These are phyloP conservation scores for Oncorhynchus tshawytscha DNA, from an alignment of 2,113 vertebrate species.

Conservation along the genomic window DNA sequence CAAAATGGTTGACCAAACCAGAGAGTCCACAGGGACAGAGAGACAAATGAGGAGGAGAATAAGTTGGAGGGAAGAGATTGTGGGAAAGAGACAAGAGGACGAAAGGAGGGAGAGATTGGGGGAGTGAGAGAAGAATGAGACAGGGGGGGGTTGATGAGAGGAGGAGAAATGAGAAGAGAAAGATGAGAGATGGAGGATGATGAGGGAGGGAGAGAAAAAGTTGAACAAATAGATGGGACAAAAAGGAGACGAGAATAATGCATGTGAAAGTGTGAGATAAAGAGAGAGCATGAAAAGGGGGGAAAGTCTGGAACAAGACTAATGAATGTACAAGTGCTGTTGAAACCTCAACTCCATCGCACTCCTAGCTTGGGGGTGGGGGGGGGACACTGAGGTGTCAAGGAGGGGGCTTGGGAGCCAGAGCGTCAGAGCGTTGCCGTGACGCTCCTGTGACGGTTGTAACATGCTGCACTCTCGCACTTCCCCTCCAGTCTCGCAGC, in stretches of 20 bases:
- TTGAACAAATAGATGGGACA: conserved; percentile 3
- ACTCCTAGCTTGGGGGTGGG: conserved; percentile 27
- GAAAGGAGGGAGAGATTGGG: conserved; percentile 1
- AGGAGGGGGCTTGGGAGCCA: background rate
- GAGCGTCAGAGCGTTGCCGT: background rate
- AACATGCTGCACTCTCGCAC: conserved; percentile 44
- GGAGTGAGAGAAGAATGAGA: conserved; percentile 13
- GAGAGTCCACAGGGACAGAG: background rate
- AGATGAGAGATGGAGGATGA: conserved; percentile 39
- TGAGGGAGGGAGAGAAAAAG: background rate
- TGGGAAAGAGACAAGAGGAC: conserved; percentile 31
- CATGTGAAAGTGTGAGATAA: conserved; percentile 18
- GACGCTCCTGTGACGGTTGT: conserved; percentile 7
- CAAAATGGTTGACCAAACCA: conserved; percentile 54
- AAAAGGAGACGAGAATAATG: conserved; percentile 18
- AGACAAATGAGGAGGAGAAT: conserved; percentile 23
- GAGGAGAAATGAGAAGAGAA: conserved; percentile 27
- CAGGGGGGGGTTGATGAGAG: conserved; percentile 15
- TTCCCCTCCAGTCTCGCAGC: conserved; percentile 43
- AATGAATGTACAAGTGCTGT: conserved; percentile 51
- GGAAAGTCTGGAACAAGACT: conserved; percentile 22
- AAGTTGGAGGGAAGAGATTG: background rate
- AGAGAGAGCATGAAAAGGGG: background rate
- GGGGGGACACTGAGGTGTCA: background rate
- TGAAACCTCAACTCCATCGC: conserved; percentile 47